Percentiles rank a stretch among this genome's conserved stretches.
These are phyloP conservation scores for Ovibos moschatus DNA, from an alignment of 2,113 vertebrate species.

Conservation along the genomic window DNA sequence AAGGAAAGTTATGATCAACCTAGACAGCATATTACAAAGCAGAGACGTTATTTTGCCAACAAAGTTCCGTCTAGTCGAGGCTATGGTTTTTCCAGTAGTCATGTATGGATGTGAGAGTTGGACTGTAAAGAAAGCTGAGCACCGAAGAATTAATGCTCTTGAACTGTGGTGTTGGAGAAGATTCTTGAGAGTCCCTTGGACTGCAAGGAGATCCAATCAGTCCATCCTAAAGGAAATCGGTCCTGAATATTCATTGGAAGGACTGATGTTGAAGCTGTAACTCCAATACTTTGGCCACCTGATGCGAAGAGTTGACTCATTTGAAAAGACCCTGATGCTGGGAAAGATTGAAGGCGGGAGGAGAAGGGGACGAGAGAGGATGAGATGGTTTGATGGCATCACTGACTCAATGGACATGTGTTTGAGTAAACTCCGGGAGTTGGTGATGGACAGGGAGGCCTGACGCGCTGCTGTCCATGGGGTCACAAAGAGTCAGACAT, in stretches of 20 bases:
- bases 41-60: neutral
- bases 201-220: neutral
- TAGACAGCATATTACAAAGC: neutral
- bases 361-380: neutral
- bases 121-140: neutral
- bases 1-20: neutral
- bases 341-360: neutral
- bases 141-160: neutral
- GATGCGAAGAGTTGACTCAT: neutral
- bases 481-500: neutral
- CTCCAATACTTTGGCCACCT: neutral
- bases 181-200: neutral
- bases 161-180: neutral
- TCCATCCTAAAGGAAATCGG: neutral
- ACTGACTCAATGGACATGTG: neutral
- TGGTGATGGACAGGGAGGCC: neutral
- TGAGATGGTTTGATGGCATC: neutral
- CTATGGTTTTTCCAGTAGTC: neutral
- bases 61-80: rapidly evolving
- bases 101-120: neutral
- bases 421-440: neutral
- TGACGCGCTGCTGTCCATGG: neutral
- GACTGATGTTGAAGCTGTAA: neutral
- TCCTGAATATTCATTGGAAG: neutral
- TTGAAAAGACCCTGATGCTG: neutral